Base-by-base conservation (phyloP, 2,113 vertebrate species). In the Vulpes lagopus region DNA sequence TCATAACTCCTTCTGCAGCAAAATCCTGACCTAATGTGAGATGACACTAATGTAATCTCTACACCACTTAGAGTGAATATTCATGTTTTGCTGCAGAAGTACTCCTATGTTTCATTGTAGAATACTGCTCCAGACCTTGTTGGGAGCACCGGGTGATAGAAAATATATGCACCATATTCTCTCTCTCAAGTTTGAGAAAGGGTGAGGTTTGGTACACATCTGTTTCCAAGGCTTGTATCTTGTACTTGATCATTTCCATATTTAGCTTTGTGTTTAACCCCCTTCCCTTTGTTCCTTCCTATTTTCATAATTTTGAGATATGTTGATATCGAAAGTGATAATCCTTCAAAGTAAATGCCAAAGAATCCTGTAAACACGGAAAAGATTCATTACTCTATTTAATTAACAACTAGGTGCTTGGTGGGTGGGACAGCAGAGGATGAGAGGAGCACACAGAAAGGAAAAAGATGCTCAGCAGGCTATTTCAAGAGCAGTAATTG, bases 221-320 rank as follows among this genome's bases (percentile, higher is more conserved):
- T 74, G 0, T 94, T 62, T 11, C 22, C 7, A 55, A 55, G 32
- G 11, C 78, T 84, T 78, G 43, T 38, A 76, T 43, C 25, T 3
- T 85, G 3, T 67, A 67, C 19, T 81, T 22, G 1, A 35, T 86
- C 17, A 55, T 89, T 94, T 96, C 17, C 9, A 5, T 11, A 78
- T 67, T 62, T 94, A 90, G 16, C 11, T 88, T 60, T 81, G 17
- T 89, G 12, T 10, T 60, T 0, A 53, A 15, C 38, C 9, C 4
- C 80, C 2, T 95, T 86, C 53, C 8, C 16, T 76, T 64, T 60
- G 27, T 62, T 2, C 51, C 32, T 73, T 79, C 6, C 16, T 71
- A 8, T 84, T 96, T 93, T 93, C 32, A 51, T 57, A 69, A 82
- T 59, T 67, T 74, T 93, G 76, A 94, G 60, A 67, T 73, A 51